These are phyloP conservation scores for Enteromius paludinosus DNA, from an alignment of 2,797 vertebrate species.

Conservation along the genomic window DNA sequence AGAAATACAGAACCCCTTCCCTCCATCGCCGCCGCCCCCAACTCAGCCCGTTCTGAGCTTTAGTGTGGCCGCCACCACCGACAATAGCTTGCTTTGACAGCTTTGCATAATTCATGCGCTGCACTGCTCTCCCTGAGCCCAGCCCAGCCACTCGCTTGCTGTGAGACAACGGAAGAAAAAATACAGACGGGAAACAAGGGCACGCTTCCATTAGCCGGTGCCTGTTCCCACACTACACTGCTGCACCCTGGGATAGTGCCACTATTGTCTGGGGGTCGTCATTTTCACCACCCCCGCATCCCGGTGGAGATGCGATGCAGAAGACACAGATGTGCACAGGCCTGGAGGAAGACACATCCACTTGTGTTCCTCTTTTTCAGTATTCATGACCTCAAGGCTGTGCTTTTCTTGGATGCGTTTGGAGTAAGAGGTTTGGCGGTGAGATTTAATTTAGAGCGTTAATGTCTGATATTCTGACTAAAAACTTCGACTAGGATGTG, in stretches of 20 bases:
- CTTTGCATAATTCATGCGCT: slow-evolving; percentile 92
- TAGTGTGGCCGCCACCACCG: slow-evolving; percentile 79
- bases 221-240: slow-evolving; percentile 74
- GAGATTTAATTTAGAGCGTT: slow-evolving; percentile 22
- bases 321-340: slow-evolving; percentile 35
- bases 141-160: slow-evolving; percentile 65
- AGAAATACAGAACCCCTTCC: slow-evolving; percentile 45
- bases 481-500: background rate
- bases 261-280: slow-evolving; percentile 38
- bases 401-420: slow-evolving; percentile 20
- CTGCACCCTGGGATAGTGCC: slow-evolving; percentile 55
- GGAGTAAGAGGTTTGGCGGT: slow-evolving; percentile 10
- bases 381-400: slow-evolving; percentile 48
- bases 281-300: slow-evolving; percentile 38
- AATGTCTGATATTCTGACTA: slow-evolving; percentile 5
- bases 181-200: slow-evolving; percentile 75
- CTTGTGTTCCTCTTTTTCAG: slow-evolving; percentile 47
- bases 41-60: slow-evolving; percentile 60
- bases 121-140: slow-evolving; percentile 67
- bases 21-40: background rate
- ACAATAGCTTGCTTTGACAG: slow-evolving; percentile 87
- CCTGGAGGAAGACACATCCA: slow-evolving; percentile 31
- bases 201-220: slow-evolving; percentile 69
- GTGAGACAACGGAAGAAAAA: slow-evolving; percentile 66
- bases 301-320: slow-evolving; percentile 6